Conservation (phyloP, 2,797 vertebrate species). For the Heterohyrax brucei region DNA sequence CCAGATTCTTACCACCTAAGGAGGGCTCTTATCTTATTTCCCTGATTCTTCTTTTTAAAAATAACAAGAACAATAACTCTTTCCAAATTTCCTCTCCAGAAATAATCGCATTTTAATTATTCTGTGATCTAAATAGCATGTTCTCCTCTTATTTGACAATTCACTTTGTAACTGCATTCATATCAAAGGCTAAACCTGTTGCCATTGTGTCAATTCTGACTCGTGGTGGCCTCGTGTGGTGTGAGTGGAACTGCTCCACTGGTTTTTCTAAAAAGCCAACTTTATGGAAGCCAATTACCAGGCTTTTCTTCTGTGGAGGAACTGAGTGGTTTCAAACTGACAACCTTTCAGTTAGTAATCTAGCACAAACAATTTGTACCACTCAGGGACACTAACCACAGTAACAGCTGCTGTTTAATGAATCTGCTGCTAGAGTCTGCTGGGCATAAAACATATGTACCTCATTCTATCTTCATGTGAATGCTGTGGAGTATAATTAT, state of each 20-base stretch:
- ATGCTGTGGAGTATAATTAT: background rate
- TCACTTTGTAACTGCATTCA: background rate
- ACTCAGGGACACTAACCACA: background rate
- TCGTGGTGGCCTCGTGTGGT: background rate
- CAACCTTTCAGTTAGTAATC: background rate
- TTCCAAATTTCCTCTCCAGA: background rate
- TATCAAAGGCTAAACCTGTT: background rate
- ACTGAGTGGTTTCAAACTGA: background rate
- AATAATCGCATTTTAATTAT: constrained; percentile 36
- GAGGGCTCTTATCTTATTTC: background rate
- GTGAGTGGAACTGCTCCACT: background rate
- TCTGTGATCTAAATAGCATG: background rate
- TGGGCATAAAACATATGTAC: background rate
- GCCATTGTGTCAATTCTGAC: background rate
- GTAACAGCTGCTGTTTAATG: background rate
- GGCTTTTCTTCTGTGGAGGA: too few relatives aligned
- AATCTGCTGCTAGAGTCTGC: background rate
- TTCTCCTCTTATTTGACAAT: background rate
- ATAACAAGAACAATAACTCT: background rate
- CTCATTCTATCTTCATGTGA: background rate
- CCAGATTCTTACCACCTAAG: background rate
- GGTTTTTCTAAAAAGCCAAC: background rate
- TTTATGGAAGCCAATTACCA: background rate
- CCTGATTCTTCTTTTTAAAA: background rate
- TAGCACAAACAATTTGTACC: background rate